phyloP scores from a whole-genome alignment of 2,797 vertebrate species.

The Capromys pilorides region DNA sequence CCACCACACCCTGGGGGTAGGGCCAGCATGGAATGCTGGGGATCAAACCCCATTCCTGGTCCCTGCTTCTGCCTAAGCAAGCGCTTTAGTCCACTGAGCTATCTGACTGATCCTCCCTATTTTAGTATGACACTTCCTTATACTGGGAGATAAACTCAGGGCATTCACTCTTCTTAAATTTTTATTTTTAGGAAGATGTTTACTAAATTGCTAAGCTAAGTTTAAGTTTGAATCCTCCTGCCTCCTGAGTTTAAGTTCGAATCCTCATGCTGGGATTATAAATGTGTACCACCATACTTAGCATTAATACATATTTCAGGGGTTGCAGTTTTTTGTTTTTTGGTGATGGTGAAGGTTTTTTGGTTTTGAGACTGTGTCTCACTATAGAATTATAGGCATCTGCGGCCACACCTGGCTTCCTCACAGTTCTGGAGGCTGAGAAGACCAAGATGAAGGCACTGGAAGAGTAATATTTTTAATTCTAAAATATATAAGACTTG shows the following conservation, averaged over 20 bases:
- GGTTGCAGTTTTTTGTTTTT: no score
- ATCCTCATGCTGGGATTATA: neutral
- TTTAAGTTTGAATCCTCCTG: neutral
- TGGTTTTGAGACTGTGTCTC: neutral
- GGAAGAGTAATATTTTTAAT: neutral
- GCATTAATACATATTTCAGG: neutral
- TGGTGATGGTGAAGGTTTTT: neutral
- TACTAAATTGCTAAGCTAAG: neutral
- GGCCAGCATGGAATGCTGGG: no score
- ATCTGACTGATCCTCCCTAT: no score
- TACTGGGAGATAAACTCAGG: neutral
- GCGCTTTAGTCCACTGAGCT: no score
- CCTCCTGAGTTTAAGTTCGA: no score
- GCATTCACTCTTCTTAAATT: neutral
- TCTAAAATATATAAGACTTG: neutral
- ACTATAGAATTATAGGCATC: neutral
- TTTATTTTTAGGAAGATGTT: neutral
- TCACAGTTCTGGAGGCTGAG: neutral
- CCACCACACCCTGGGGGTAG: no score
- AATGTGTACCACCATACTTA: neutral
- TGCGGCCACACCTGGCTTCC: neutral
- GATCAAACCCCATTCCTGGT: no score
- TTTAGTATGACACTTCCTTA: neutral
- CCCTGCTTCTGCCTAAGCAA: no score
- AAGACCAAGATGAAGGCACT: neutral